These are phyloP conservation scores for Drosophila pachea DNA, from an alignment of 1,140 invertebrate species.

Conservation along the genomic window DNA sequence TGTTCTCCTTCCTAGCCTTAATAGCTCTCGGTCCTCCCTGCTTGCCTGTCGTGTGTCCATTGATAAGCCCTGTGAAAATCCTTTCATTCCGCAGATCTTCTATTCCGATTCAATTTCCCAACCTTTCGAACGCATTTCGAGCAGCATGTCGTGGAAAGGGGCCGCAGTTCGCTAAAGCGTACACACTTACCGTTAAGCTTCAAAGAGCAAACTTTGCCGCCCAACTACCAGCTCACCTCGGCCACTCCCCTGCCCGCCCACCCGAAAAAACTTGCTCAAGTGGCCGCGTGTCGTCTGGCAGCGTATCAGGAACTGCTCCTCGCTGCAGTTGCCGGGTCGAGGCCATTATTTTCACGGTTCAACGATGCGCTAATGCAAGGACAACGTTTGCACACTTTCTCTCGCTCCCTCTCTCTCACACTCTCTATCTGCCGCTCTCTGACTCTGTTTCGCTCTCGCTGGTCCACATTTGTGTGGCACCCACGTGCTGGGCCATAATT, in stretches of 20 bases:
- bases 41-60: too few relatives aligned
- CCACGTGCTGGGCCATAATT: conserved; percentile 62
- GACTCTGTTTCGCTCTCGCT: not conserved
- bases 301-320: conserved; percentile 1
- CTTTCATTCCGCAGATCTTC: too few relatives aligned
- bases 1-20: too few relatives aligned
- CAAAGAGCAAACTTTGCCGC: conserved; percentile 7
- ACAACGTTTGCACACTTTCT: conserved; percentile 38
- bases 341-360: conserved; percentile 55
- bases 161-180: not conserved
- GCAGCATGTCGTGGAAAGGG: not conserved
- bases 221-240: not conserved
- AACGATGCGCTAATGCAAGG: conserved; percentile 43
- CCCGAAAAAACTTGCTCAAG: conserved; percentile 9
- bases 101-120: too few relatives aligned
- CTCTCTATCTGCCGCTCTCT: not conserved
- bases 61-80: too few relatives aligned
- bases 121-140: not conserved
- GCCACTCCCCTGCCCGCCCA: not conserved
- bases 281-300: conserved; percentile 14
- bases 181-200: not conserved
- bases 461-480: conserved; percentile 7
- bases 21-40: too few relatives aligned
- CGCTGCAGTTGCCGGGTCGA: conserved; percentile 25
- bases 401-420: not conserved